Evolutionary conservation across 2,888 invertebrate genomes (phyloP), one percentile per base, ranked within the genome.

Genomic region (Allacma fusca): DNA sequence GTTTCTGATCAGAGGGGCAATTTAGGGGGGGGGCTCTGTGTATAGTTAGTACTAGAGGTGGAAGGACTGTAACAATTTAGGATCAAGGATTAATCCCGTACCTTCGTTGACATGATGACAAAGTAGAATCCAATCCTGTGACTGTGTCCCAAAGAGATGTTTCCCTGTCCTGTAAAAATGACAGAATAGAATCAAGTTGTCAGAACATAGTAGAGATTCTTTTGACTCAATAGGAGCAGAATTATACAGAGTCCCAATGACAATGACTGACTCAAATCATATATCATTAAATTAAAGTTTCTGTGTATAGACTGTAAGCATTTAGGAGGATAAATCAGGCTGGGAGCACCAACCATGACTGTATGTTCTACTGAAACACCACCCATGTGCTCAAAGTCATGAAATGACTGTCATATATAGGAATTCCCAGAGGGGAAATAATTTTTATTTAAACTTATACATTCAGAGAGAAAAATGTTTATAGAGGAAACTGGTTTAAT

Each of bases 241-340:
- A 7, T 34, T 34, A 34, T 7, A 7, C 34, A 7, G 9, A 4
- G 34, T 9, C 34, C 34, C 34, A 34, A 34, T 34, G 34, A 34
- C 34, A 12, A 62, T 24, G 24, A 1, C 2, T 23, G 24, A 24
- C 24, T 12, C 9, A 19, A 62, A 62, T 62, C 62, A 12, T 62
- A 59, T 23, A 62, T 62, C 62, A 62, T 62, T 62, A 62, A 62
- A 62, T 62, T 12, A 62, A 4, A 62, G 23, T 62, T 23, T 62
- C 24, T 21, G 26, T 62, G 24, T 50, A 16, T 12, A 50, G 50
- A n/a, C 50, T 7, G 5, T 50, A 50, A 9, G 50, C 50, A 50
- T 62, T 62, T 62, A 62, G 16, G 1, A 13, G 2, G 2, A 24
- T 62, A 62, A 62, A 62, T 62, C 62, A 62, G 62, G 26, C 62